A percentile compares a stretch with the other conserved stretches of the same genome.
These are phyloP conservation scores for Stenurella melanura DNA, from an alignment of 2,888 invertebrate species.

Conservation along the genomic window DNA sequence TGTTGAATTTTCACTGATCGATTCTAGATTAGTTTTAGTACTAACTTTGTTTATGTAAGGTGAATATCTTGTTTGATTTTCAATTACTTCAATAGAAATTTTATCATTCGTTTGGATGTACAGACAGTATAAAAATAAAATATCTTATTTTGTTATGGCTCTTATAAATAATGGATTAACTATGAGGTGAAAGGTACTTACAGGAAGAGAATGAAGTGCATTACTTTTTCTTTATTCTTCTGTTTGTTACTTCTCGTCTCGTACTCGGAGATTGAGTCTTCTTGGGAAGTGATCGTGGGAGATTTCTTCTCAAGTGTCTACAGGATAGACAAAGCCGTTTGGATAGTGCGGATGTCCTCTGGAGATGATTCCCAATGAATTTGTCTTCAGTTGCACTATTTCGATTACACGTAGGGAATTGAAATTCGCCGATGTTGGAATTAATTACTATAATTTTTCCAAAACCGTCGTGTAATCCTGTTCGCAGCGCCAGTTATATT, in stretches of 20 bases:
- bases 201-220: neutral
- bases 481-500: neutral
- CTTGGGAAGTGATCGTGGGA: neutral
- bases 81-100: neutral
- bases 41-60: neutral
- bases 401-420: neutral
- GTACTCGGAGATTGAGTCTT: neutral
- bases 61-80: neutral
- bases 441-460: neutral
- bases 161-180: neutral
- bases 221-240: neutral
- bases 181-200: constrained; percentile 1
- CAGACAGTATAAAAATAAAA: neutral
- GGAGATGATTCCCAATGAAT: neutral
- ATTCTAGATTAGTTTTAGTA: neutral
- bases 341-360: neutral
- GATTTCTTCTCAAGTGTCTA: neutral
- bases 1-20: neutral
- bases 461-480: neutral
- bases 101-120: neutral
- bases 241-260: neutral
- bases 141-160: neutral
- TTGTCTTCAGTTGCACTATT: neutral
- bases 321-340: neutral
- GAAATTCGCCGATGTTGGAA: neutral